phyloP scores from a whole-genome alignment of 1,140 invertebrate genomes.

The Papilio machaon region DNA sequence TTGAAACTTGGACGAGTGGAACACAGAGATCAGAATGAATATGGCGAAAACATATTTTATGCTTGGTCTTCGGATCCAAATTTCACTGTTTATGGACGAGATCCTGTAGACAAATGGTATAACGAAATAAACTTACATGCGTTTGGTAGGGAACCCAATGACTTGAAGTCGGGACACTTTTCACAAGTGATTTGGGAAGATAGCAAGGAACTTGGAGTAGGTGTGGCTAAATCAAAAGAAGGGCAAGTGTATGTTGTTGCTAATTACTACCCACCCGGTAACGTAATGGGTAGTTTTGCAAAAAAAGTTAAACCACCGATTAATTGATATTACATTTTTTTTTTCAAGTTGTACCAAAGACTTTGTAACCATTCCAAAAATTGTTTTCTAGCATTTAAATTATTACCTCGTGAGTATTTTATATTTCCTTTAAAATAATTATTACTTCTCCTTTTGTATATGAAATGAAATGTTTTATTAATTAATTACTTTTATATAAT shows the following conservation, averaged over 20 bases:
- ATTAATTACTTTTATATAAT: slow-evolving; percentile 22
- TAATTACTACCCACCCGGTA: slow-evolving; percentile 94
- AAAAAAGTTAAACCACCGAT: slow-evolving; percentile 86
- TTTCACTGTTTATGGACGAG: slow-evolving; percentile 85
- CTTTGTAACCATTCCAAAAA: slow-evolving; percentile 60
- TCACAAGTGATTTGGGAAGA: slow-evolving; percentile 92
- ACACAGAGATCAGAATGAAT: slow-evolving; percentile 88
- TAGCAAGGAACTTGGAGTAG: slow-evolving; percentile 89
- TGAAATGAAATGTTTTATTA: neutral
- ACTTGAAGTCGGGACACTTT: slow-evolving; percentile 87
- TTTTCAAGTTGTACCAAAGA: slow-evolving; percentile 52
- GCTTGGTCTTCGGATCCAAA: slow-evolving; percentile 88
- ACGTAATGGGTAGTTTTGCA: slow-evolving; percentile 89
- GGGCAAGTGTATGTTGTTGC: slow-evolving; percentile 91
- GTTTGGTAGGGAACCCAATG: slow-evolving; percentile 86
- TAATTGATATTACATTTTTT: slow-evolving; percentile 48
- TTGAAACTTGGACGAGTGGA: slow-evolving; percentile 86
- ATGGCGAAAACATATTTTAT: slow-evolving; percentile 92
- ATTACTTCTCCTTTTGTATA: neutral
- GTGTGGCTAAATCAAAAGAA: slow-evolving; percentile 85
- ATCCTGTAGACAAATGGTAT: slow-evolving; percentile 90
- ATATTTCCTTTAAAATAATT: slow-evolving; percentile 34
- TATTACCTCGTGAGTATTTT: slow-evolving; percentile 24
- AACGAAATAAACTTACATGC: slow-evolving; percentile 83
- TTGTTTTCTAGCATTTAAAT: slow-evolving; percentile 28